Percentiles rank a stretch among this genome's conserved stretches.
Evolutionary conservation across 1,140 invertebrate genomes (phyloP).

Genomic region (Trichoplusia ni): DNA sequence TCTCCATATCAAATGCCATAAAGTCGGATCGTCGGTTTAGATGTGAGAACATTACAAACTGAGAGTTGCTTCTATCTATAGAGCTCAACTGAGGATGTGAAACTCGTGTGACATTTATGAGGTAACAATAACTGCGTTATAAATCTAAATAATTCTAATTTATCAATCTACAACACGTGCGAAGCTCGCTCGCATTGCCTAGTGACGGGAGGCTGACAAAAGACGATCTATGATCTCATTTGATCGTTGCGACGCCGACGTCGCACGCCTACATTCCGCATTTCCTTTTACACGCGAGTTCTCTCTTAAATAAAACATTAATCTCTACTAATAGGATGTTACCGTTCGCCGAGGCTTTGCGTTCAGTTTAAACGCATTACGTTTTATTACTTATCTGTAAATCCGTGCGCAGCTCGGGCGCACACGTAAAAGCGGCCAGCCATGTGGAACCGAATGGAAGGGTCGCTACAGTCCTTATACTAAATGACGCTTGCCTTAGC

Average conservation of each 20-base stretch:
- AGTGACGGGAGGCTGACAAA: conserved; percentile 7
- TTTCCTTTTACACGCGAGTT: conserved; percentile 13
- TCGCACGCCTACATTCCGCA: conserved; percentile 9
- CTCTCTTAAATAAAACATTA: conserved; percentile 43
- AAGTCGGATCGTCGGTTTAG: no score
- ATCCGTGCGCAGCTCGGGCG: conserved; percentile 37
- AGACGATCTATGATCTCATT: conserved; percentile 15
- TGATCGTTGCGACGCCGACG: background rate
- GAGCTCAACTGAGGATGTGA: no score
- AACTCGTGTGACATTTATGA: no score
- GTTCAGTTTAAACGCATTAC: conserved; percentile 44
- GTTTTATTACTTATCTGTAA: conserved; percentile 55
- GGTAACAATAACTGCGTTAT: background rate
- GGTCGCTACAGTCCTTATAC: conserved; percentile 43
- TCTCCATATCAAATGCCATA: no score
- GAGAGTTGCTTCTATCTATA: no score
- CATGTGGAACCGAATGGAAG: conserved; percentile 51
- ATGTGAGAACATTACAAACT: no score
- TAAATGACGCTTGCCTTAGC: conserved; percentile 41
- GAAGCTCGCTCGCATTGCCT: background rate
- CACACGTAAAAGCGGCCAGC: conserved; percentile 40
- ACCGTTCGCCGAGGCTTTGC: conserved; percentile 34
- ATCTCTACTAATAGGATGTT: conserved; percentile 47
- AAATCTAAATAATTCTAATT: conserved; percentile 1
- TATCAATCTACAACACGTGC: conserved; percentile 15